These are phyloP conservation scores for Drosophila pachea DNA, from an alignment of 1,140 invertebrate species.

Conservation along the genomic window DNA sequence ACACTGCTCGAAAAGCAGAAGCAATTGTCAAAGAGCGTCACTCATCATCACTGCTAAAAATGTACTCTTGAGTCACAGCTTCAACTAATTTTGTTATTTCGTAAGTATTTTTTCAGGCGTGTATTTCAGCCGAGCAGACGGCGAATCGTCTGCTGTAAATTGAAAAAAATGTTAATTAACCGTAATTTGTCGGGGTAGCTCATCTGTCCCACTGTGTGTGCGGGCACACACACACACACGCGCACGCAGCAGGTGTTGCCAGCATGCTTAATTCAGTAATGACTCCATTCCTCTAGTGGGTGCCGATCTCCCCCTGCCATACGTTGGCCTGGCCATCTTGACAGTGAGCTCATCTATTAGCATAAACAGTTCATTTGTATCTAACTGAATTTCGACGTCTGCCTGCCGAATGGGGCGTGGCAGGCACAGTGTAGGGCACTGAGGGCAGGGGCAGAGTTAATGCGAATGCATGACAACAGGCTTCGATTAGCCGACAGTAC, in stretches of 20 bases:
- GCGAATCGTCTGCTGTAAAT: constrained; percentile 58
- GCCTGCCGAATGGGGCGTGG: constrained; percentile 10
- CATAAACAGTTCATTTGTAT: constrained; percentile 76
- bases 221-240: constrained; percentile 16
- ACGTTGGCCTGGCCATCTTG: constrained; percentile 10
- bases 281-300: constrained; percentile 19
- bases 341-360: constrained; percentile 71
- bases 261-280: constrained; percentile 68
- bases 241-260: constrained; percentile 63
- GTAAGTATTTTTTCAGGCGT: constrained; percentile 20
- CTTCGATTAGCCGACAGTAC: constrained; percentile 40
- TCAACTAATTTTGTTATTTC: neutral
- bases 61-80: too few relatives aligned
- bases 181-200: constrained; percentile 55
- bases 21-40: neutral
- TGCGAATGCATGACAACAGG: neutral
- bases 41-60: too few relatives aligned
- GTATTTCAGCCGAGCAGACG: constrained; percentile 5
- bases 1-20: constrained; percentile 45
- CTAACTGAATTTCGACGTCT: constrained; percentile 53
- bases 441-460: neutral
- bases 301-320: neutral
- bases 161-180: constrained; percentile 76
- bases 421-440: neutral
- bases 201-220: constrained; percentile 1